Base-by-base conservation (phyloP, 2,797 vertebrate genomes). In the Merluccius polli region DNA sequence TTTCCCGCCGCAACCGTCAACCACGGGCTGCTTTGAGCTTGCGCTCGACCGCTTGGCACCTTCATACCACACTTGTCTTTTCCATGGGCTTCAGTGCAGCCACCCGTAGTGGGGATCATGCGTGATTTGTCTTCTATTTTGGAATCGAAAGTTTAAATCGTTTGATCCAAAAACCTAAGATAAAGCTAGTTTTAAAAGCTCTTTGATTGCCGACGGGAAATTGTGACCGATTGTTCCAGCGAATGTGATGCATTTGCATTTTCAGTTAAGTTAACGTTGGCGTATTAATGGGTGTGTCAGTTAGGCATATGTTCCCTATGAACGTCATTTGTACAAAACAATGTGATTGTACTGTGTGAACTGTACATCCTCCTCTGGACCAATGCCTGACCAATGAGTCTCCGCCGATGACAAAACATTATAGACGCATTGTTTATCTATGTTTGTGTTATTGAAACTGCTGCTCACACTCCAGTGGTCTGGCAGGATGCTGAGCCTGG, bases 401-500 rank as follows among this genome's bases (percentile, higher is more conserved):
- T 59, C 52, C 7, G 24, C 52, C 52, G 10, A 59, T 24, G 52
- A 24, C 52, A 7, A 18, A 18, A 4, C 9, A n/a, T 59, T 9
- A 59, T 59, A 9, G 6, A 10, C 52, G 52, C n/a, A 24, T 8
- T 59, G 52, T 52, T 52, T 52, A 52, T 52, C 44, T 52, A 24
- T 24, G 52, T n/a, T 8, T 59, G 7, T n/a, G 9, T 59, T n/a
- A 7, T 21, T 59, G 48, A 18, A 48, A 16, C 15, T 59, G 18
- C 48, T 59, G 48, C 48, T 48, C 16, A 16, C 41, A 48, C 16
- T 48, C 41, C 41, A 48, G 3, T 59, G 52, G 7, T 59, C 52
- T 59, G 8, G n/a, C 52, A 59, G 52, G 52, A 59, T 0, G 21
- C 18, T 76, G 73, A 77, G 44, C 68, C 16, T 52, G 16, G 73